Evolutionary conservation across 2,888 invertebrate species (phyloP).

Genomic region (Rhorus exstirpatorius): DNA sequence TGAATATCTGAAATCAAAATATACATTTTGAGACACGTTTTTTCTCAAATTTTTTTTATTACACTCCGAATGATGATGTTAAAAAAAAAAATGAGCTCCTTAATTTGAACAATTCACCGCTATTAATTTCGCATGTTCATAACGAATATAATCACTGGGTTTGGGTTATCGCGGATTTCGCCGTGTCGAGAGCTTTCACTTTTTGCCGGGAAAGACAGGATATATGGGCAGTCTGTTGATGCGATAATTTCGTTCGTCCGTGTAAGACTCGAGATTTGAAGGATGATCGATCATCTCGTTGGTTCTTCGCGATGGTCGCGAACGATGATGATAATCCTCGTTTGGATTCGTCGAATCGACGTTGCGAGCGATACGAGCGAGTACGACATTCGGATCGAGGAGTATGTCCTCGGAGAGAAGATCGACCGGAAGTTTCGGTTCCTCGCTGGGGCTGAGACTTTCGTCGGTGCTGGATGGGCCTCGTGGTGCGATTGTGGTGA

Average conservation of each 20-base stretch:
- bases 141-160: too few relatives aligned
- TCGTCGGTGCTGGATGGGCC: too few relatives aligned
- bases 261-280: not conserved
- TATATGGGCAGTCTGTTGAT: constrained; percentile 67
- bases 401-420: constrained; percentile 72
- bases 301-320: constrained; percentile 31
- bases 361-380: constrained; percentile 73
- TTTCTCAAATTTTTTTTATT: not conserved
- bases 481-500: constrained; percentile 13
- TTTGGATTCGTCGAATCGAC: not conserved
- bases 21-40: not conserved
- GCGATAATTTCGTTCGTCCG: constrained; percentile 46
- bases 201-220: constrained; percentile 79
- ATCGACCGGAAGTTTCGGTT: constrained; percentile 71
- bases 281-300: not conserved
- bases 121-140: not conserved
- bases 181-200: too few relatives aligned
- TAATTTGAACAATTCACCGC: not conserved
- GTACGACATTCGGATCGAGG: constrained; percentile 74
- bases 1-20: not conserved
- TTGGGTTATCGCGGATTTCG: too few relatives aligned
- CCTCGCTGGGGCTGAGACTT: constrained; percentile 31
- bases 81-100: not conserved
- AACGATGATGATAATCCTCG: constrained; percentile 38
- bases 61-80: not conserved